Base-by-base conservation (phyloP, 2,888 invertebrate genomes). In the Ptilodon capucinus region DNA sequence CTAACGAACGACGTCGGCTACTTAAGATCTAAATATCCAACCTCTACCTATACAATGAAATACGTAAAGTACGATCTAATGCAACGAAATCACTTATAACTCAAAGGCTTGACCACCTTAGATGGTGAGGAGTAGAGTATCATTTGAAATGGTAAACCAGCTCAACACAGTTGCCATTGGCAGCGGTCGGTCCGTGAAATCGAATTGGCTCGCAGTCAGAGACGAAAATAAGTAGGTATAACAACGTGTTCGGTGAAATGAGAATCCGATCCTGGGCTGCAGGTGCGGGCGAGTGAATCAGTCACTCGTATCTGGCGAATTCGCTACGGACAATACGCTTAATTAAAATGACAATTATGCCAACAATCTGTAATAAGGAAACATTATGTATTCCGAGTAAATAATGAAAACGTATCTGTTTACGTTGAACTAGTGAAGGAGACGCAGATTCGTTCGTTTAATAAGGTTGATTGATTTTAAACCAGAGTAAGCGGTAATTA, bases 181-280 rank as follows among this genome's bases (percentile, higher is more conserved):
- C 81, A 81, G 65, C 78, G 75, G 71, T 65, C 71, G 81, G 75
- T 70, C 79, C 84, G 79, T 86, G 83, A 85, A 86, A 89, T 88
- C 82, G 84, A 86, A 84, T 89, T 87, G 89, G 90, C 86, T 80
- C 77, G 74, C 80, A 81, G 81, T 85, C 88, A 85, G 84, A 74
- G 78, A 83, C 86, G 74, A 83, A 88, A 89, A 89, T 88, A 88
- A 82, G 81, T 74, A 77, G 69, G 66, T 79, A 75, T 72, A 71
- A 71, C 71, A 71, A 72, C 68, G 65, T 66, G 70, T 72, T 73
- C 77, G 65, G 62, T 75, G 73, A 78, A 79, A 79, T 63, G 64
- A 61, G 68, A 79, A 69, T 60, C 64, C 60, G 72, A 70, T 66
- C 62, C 67, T 66, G 56, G 49, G 57, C 60, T 73, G 62, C 75